Evolutionary conservation across 2,113 vertebrate genomes (phyloP).

Genomic region (Xenus cinereus): DNA sequence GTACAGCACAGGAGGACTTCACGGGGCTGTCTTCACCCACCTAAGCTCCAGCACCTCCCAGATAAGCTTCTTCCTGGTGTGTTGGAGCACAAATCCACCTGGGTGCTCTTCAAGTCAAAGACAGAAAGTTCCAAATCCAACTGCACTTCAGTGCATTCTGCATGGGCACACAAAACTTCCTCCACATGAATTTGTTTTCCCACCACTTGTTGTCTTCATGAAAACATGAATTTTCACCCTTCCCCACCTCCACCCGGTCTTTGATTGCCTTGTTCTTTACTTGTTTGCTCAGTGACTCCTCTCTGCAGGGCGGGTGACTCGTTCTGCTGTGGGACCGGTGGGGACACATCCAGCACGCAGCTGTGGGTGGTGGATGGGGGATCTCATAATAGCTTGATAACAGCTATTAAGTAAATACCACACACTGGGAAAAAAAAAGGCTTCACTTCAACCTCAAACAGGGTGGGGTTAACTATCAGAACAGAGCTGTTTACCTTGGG

Average conservation of each 20-base stretch:
- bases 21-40: neutral
- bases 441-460: slow-evolving; percentile 17
- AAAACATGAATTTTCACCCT: neutral
- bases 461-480: slow-evolving; percentile 37
- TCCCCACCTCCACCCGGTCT: neutral
- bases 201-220: neutral
- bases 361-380: neutral
- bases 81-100: neutral
- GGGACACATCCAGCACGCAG: neutral
- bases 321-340: neutral
- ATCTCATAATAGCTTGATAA: slow-evolving; percentile 42
- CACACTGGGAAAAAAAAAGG: neutral
- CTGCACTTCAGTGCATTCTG: too few relatives aligned
- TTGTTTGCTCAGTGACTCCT: slow-evolving; percentile 12
- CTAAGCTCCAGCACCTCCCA: neutral
- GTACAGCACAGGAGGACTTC: neutral
- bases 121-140: neutral
- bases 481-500: slow-evolving; percentile 40
- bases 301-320: neutral
- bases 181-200: neutral
- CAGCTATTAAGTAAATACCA: slow-evolving; percentile 38
- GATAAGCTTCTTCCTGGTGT: neutral
- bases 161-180: neutral
- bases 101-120: neutral
- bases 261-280: neutral